Base-by-base conservation (phyloP, 2,888 invertebrate genomes). In the Amphipyra berbera region DNA sequence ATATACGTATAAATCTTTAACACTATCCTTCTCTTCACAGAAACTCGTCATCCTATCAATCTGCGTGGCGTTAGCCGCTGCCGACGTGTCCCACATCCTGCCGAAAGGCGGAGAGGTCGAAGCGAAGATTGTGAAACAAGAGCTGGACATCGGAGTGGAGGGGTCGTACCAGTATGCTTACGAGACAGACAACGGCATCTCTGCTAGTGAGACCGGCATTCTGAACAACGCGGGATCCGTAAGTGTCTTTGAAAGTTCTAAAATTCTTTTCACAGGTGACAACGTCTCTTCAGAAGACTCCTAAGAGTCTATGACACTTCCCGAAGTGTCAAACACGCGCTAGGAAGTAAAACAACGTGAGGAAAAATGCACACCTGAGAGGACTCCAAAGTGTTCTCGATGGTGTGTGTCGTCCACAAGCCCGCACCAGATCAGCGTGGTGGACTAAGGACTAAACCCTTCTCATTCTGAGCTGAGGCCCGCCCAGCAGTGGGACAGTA, bases 181-280 rank as follows among this genome's bases (percentile, higher is more conserved):
- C 59, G 95, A 96, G 71, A 96, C 96, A 0, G 95, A 82, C 0
- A 96, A 96, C 79, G 96, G 96, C 0, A 96, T 96, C 73, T 73
- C 88, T 0, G 94, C 92, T 0, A 91, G 94, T 48, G 96, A 95
- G 70, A 88, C 87, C 7, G 96, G 96, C 0, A 88, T 88, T 40
- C 79, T 95, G 27, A 95, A 93, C 73, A 95, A 95, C 70, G 79
- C 85, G 0, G 89, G 91, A 0, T 55, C 78, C 76, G 93, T 93
- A 33, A 88, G 89, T 83, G 1, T n/a, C 1, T 6, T 41, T 7
- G 3, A 37, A 4, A 4, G 10, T 10, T 37, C 1, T 37, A 37
- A 37, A 7, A 30, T 30, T 30, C 7, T 7, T 30, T 30, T 30
- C 4, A 21, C 21, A 21, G 21, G 6, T 33, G 33, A 6, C 6